Evolutionary conservation across 2,888 invertebrate species (phyloP).

Genomic region (Galeruca laticollis): DNA sequence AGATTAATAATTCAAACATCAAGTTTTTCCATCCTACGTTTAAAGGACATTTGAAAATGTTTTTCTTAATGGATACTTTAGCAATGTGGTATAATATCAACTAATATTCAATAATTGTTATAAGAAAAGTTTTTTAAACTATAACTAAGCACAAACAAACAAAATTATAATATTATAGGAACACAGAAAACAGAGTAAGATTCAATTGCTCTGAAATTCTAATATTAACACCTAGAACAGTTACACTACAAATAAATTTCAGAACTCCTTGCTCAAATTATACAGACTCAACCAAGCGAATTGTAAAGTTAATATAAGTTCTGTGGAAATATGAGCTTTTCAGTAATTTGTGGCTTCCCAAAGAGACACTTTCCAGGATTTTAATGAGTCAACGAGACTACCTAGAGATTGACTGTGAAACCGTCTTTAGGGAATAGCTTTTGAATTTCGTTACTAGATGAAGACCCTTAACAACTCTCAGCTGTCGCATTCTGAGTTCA

Average conservation of each 20-base stretch:
- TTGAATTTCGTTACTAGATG: background rate
- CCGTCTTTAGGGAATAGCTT: slow-evolving; percentile 6
- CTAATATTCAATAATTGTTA: no score
- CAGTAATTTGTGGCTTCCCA: slow-evolving; percentile 6
- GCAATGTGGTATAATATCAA: no score
- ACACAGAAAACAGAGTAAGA: no score
- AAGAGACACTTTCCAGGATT: slow-evolving; percentile 18
- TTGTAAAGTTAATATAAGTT: slow-evolving; percentile 15
- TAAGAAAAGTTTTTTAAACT: no score
- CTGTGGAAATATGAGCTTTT: slow-evolving; percentile 6
- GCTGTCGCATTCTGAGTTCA: background rate
- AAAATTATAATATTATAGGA: no score
- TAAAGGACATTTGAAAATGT: no score
- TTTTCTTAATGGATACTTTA: no score
- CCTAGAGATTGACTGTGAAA: slow-evolving; percentile 11
- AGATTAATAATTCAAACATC: no score
- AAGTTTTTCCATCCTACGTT: no score
- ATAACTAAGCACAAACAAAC: no score
- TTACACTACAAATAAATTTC: background rate
- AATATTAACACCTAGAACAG: background rate
- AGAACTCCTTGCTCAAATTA: background rate
- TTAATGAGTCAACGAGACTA: slow-evolving; percentile 15
- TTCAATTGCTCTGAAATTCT: background rate
- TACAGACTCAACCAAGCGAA: slow-evolving; percentile 11
- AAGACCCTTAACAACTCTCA: slow-evolving; percentile 2